Base-by-base conservation (phyloP, 1,140 invertebrate species). In the Lasioglossum baleicum region DNA sequence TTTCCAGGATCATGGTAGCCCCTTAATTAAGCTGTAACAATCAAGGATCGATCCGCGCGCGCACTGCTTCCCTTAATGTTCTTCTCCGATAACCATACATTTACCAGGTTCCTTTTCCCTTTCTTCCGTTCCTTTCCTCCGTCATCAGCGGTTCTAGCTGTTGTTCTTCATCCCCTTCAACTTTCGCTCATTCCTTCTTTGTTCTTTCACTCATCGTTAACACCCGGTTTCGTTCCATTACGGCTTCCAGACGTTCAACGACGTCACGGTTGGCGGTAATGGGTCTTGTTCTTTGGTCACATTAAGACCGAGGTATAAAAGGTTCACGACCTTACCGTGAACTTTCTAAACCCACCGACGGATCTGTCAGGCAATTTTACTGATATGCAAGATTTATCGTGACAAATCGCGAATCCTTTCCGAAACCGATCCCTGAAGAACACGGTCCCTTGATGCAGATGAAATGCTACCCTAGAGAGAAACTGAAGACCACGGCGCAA, bases 21-120 rank as follows among this genome's bases (percentile, higher is more conserved):
- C 85, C 87, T 88, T 90, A 88, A 90, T 90, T 89, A 90, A 89
- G 83, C 82, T 66, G 82, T 87, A 89, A 90, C 86, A 65, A 86
- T 53, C 83, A 84, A 86, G 58, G 22, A 58, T 5, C 10, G 3
- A 56, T 42, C 53, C 26, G 26, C n/a, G 68, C 35, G 35, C 35
- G 35, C 35, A 35, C 31, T 40, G n/a, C 67, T 67, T 17, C 31
- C 68, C 10, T 17, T 20, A 75, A 31, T 72, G 13, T 42, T 70
- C 78, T 76, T 77, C 17, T 15, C 13, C 82, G 74, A 83, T 83
- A 83, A 73, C 69, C 53, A 40, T 63, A 64, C 53, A 20, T 40
- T 71, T 51, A 42, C 13, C 26, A 51, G n/a, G 71, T 65, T 53
- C 48, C n/a, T 65, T n/a, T 31, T 53, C 61, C 31, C n/a, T n/a